These are phyloP conservation scores for Columba guinea DNA, from an alignment of 2,797 vertebrate species.

Conservation along the genomic window DNA sequence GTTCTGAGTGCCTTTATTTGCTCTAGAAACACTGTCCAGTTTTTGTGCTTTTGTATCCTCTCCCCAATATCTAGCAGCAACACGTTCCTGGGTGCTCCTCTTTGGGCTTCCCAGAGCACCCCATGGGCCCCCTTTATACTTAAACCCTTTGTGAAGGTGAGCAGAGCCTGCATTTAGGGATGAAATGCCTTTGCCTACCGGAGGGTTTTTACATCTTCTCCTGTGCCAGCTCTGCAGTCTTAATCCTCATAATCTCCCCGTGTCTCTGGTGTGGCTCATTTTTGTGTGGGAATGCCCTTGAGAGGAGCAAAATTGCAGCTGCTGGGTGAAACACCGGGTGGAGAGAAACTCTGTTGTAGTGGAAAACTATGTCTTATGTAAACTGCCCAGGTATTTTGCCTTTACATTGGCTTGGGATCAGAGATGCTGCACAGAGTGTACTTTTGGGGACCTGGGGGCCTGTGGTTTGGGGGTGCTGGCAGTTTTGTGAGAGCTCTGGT, in stretches of 20 bases:
- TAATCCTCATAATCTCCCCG: slow-evolving; percentile 41
- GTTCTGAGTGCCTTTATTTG: not conserved
- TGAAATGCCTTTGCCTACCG: not conserved
- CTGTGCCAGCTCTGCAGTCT: not conserved
- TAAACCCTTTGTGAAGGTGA: not conserved
- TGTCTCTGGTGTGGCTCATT: slow-evolving; percentile 43
- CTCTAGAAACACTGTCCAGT: not conserved
- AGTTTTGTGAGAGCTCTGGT: accelerated
- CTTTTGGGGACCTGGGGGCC: not conserved
- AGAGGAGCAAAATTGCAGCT: slow-evolving; percentile 27
- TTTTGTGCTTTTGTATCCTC: not conserved
- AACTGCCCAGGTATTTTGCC: slow-evolving; percentile 10
- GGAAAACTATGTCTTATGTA: slow-evolving; percentile 38
- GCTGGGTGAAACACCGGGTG: not conserved
- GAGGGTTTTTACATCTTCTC: not conserved
- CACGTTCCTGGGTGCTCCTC: accelerated
- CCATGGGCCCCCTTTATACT: not conserved
- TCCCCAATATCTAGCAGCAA: not conserved
- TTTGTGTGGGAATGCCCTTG: slow-evolving; percentile 37
- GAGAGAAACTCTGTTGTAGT: not conserved
- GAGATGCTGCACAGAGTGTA: not conserved
- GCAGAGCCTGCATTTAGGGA: not conserved
- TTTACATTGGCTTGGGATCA: not conserved
- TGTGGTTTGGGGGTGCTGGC: not conserved
- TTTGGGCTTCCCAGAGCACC: not conserved